A percentile compares a stretch with the other conserved stretches of the same genome.
These are phyloP conservation scores for Agrochola circellaris DNA, from an alignment of 2,888 invertebrate genomes.

Conservation along the genomic window DNA sequence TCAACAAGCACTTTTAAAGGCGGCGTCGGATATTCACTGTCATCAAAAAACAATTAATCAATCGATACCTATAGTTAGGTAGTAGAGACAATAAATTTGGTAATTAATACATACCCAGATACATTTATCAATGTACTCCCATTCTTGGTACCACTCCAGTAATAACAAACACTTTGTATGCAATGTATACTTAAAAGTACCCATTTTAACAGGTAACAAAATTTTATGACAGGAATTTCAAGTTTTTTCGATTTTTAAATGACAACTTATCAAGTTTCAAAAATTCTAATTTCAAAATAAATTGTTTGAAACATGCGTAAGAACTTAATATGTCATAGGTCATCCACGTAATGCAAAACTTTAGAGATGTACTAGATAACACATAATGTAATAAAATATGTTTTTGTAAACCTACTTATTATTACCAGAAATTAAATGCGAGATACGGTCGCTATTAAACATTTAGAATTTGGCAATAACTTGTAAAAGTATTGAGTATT, in stretches of 20 bases:
- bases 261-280: not conserved
- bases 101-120: conserved; percentile 82
- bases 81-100: not conserved
- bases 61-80: not conserved
- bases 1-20: not conserved
- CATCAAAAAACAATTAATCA: conserved; percentile 9
- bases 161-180: conserved; percentile 77
- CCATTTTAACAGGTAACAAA: not conserved
- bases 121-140: conserved; percentile 82
- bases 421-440: not conserved
- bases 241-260: conserved; percentile 50
- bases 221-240: not conserved
- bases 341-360: not conserved
- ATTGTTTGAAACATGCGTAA: not conserved
- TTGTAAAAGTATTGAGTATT: conserved; percentile 44
- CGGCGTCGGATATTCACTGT: not conserved
- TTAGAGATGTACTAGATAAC: not conserved
- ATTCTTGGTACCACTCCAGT: conserved; percentile 85
- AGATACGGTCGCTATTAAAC: not conserved
- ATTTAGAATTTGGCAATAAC: conserved; percentile 29
- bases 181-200: conserved; percentile 61
- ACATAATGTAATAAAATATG: not conserved
- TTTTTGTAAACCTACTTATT: not conserved
- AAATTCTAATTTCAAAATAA: conserved; percentile 47
- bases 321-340: not conserved